Percentiles rank a stretch among this genome's conserved stretches.
Evolutionary conservation across 2,797 vertebrate genomes (phyloP).

Genomic region (Sardinella longiceps): DNA sequence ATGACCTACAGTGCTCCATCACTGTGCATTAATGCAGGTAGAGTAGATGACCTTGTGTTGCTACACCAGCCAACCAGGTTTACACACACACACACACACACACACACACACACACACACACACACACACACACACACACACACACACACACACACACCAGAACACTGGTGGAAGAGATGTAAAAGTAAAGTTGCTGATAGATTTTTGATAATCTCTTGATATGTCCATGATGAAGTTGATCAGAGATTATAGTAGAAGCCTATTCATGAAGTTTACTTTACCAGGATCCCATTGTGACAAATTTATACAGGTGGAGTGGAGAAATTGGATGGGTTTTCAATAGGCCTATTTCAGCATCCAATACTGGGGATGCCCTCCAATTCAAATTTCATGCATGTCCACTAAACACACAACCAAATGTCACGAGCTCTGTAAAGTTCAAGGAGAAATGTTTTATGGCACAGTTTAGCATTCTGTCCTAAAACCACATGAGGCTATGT

Average conservation of each 20-base stretch:
- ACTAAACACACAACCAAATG: slow-evolving; percentile 40
- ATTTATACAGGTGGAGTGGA: neutral
- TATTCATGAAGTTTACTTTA: neutral
- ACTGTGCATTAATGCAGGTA: slow-evolving; percentile 37
- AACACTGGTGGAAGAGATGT: neutral
- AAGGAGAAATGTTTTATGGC: slow-evolving; percentile 11
- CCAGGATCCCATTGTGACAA: neutral
- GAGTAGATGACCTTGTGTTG: slow-evolving; percentile 51
- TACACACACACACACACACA: neutral
- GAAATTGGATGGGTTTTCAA: slow-evolving; percentile 37
- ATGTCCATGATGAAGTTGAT: no score
- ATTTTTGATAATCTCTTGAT: neutral
- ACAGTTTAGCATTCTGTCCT: slow-evolving; percentile 36
- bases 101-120: neutral
- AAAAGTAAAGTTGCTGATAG: neutral
- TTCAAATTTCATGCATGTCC: slow-evolving; percentile 34
- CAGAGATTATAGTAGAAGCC: no score
- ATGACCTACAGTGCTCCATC: neutral
- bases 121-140: neutral
- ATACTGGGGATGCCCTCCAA: slow-evolving; percentile 29
- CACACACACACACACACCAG: neutral
- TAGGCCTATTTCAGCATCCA: slow-evolving; percentile 38
- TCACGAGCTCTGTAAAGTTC: slow-evolving; percentile 36
- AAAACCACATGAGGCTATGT: neutral
- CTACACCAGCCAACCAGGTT: neutral